Conservation (phyloP, 2,888 invertebrate genomes). For the Chrysotoxum bicinctum region DNA sequence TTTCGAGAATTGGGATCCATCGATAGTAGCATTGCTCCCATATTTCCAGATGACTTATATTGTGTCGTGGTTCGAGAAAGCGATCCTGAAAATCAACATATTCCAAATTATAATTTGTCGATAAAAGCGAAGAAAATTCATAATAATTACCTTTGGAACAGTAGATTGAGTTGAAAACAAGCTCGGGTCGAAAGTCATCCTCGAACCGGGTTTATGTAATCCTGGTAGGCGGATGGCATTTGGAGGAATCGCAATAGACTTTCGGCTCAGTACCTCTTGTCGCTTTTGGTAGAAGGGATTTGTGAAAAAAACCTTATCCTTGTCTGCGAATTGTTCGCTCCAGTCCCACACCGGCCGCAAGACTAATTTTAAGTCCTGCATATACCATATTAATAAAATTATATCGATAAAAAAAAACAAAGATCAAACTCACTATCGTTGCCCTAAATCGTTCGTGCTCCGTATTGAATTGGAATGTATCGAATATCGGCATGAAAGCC, state of each 20-base stretch:
- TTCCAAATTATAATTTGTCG: background rate
- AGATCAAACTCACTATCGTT: conserved; percentile 77
- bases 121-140: background rate
- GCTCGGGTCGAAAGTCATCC: conserved; percentile 78
- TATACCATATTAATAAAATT: background rate
- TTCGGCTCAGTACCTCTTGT: conserved; percentile 75
- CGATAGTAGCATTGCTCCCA: conserved; percentile 96
- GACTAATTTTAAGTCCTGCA: conserved; percentile 81
- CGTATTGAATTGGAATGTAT: conserved; percentile 95
- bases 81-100: conserved; percentile 75
- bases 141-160: conserved; percentile 76
- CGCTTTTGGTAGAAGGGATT: conserved; percentile 89
- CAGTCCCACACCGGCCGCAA: conserved; percentile 94
- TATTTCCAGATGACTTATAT: conserved; percentile 85
- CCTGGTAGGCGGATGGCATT: conserved; percentile 76
- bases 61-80: conserved; percentile 82
- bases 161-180: conserved; percentile 79
- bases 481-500: conserved; percentile 92
- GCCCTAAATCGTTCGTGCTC: conserved; percentile 89
- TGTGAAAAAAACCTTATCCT: conserved; percentile 90
- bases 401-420: background rate
- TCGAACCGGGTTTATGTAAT: conserved; percentile 74
- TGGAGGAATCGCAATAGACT: conserved; percentile 78
- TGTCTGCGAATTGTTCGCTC: conserved; percentile 92
- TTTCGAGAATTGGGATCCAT: conserved; percentile 91